Evolutionary conservation across 2,888 invertebrate genomes (phyloP).

Genomic region (Aphidius colemani): DNA sequence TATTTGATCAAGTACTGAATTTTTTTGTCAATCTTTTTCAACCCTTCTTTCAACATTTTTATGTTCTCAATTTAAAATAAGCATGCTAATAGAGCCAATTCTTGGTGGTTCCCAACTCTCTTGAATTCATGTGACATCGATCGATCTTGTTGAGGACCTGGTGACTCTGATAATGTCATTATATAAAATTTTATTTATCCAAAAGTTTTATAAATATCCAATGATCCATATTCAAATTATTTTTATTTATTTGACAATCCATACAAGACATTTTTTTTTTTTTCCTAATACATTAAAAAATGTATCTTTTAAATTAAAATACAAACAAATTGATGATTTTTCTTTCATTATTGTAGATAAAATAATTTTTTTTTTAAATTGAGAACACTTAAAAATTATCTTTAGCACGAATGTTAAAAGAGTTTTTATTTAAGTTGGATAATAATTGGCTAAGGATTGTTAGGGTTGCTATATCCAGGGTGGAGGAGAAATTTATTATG

Average conservation of each 20-base stretch:
- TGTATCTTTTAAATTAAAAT: not conserved
- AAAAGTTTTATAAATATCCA: too few species aligned
- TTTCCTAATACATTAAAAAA: conserved; percentile 3
- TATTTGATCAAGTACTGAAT: conserved; percentile 24
- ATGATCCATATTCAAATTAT: too few species aligned
- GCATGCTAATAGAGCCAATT: conserved; percentile 31
- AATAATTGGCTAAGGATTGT: too few species aligned
- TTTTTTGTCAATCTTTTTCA: conserved; percentile 36
- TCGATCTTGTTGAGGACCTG: not conserved
- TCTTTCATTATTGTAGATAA: not conserved
- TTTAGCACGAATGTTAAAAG: too few species aligned
- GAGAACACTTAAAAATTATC: too few species aligned
- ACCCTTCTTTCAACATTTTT: conserved; percentile 31
- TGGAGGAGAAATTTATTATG: too few species aligned
- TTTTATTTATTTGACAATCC: too few species aligned
- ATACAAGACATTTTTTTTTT: not conserved
- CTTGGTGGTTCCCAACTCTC: conserved; percentile 29
- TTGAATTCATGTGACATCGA: conserved; percentile 13
- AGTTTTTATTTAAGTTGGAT: too few species aligned
- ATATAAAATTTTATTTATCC: not conserved
- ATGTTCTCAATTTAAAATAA: conserved; percentile 27
- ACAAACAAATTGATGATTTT: not conserved
- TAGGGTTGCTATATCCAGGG: too few species aligned
- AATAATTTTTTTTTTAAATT: too few species aligned
- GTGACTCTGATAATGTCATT: not conserved